These are phyloP conservation scores for Rhagophthalmus giganteus DNA, from an alignment of 2,888 invertebrate genomes.

Conservation along the genomic window DNA sequence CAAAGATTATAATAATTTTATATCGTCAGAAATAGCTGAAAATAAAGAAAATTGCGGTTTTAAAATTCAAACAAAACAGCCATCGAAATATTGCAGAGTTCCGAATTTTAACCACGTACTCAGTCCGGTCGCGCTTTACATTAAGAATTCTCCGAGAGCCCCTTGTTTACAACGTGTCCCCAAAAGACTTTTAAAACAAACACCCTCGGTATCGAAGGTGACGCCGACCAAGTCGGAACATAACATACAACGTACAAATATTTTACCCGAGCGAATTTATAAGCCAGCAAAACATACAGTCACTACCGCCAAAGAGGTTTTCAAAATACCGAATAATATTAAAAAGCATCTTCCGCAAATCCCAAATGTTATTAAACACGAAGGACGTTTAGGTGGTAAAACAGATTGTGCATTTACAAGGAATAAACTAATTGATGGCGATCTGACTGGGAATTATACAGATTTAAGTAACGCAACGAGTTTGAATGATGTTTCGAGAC, in stretches of 20 bases:
- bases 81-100: not conserved
- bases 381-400: not conserved
- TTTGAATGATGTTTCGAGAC: too few species aligned
- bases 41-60: too few species aligned
- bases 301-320: not conserved
- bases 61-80: too few species aligned
- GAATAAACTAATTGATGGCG: not conserved
- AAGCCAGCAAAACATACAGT: constrained; percentile 4
- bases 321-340: constrained; percentile 6
- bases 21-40: too few species aligned
- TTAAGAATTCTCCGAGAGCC: constrained; percentile 28
- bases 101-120: constrained; percentile 15
- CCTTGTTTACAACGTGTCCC: constrained; percentile 18
- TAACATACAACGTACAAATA: not conserved
- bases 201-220: not conserved
- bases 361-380: constrained; percentile 8
- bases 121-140: constrained; percentile 30
- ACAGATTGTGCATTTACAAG: not conserved
- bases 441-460: too few species aligned
- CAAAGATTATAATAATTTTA: too few species aligned
- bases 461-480: too few species aligned
- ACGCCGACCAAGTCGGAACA: not conserved
- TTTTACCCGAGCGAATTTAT: constrained; percentile 3
- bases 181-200: not conserved
- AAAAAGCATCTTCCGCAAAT: constrained; percentile 3